These are phyloP conservation scores for Scaptodrosophila latifasciaeformis DNA, from an alignment of 2,888 invertebrate genomes.

Conservation along the genomic window DNA sequence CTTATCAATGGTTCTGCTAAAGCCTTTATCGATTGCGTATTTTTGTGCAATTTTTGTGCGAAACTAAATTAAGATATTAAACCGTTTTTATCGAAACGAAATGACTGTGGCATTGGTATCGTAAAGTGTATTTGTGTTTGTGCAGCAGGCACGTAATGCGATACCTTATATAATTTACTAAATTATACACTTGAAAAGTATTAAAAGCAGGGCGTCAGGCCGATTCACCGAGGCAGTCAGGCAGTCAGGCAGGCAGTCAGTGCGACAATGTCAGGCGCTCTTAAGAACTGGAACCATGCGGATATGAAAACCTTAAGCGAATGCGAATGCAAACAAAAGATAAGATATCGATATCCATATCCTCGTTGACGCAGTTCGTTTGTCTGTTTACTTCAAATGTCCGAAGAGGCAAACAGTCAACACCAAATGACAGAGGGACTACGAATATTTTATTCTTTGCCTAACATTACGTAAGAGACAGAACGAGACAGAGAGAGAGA, in stretches of 20 bases:
- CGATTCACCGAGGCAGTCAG: conserved; percentile 11
- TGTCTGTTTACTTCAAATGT: conserved; percentile 53
- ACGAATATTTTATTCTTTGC: conserved; percentile 28
- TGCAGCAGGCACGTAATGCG: conserved; percentile 50
- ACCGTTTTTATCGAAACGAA: conserved; percentile 5
- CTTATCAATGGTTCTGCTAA: too few species aligned
- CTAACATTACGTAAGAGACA: conserved; percentile 52
- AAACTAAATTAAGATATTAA: conserved; percentile 2
- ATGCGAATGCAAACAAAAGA: conserved; percentile 69
- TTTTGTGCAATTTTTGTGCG: conserved; percentile 3
- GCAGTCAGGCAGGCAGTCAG: conserved; percentile 2
- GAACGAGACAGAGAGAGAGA: conserved; percentile 19
- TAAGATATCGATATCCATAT: conserved; percentile 59
- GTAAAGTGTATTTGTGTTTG: conserved; percentile 31
- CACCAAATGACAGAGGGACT: conserved; percentile 35
- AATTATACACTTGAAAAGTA: conserved; percentile 67
- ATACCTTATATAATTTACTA: conserved; percentile 65
- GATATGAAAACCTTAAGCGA: conserved; percentile 51
- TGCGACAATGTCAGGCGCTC: background rate
- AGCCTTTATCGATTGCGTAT: too few species aligned
- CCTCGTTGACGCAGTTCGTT: conserved; percentile 34
- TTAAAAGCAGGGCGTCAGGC: conserved; percentile 52
- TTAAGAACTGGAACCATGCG: conserved; percentile 30
- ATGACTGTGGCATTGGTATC: too few species aligned
- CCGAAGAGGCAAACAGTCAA: conserved; percentile 49